Conservation (phyloP, 2,113 vertebrate species). For the Corvus hawaiiensis region DNA sequence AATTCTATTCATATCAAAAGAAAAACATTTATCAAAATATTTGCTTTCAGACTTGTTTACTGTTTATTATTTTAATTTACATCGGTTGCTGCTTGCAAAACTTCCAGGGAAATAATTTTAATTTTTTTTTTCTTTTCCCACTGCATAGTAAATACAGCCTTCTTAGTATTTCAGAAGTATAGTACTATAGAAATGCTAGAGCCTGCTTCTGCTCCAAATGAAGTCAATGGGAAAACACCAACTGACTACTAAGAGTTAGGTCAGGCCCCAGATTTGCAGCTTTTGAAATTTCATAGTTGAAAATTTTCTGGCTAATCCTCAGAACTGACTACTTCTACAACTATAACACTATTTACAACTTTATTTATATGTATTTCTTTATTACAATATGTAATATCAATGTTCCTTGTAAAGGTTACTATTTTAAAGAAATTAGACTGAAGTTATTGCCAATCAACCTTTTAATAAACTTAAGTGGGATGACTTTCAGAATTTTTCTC, state of each 20-base stretch:
- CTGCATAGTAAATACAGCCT: constrained; percentile 58
- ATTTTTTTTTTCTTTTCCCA: background rate
- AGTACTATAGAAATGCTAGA: constrained; percentile 12
- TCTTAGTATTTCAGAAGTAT: constrained; percentile 60
- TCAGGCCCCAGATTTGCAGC: constrained; percentile 1
- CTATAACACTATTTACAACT: constrained; percentile 51
- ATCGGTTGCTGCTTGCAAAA: constrained; percentile 55
- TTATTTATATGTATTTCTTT: constrained; percentile 60
- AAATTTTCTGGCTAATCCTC: constrained; percentile 36
- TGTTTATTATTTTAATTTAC: constrained; percentile 62
- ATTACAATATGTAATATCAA: constrained; percentile 67
- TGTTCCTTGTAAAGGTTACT: constrained; percentile 64
- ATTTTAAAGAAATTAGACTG: constrained; percentile 61
- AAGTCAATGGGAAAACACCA: constrained; percentile 38
- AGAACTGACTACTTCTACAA: constrained; percentile 46
- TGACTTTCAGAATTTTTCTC: constrained; percentile 48
- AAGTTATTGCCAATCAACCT: constrained; percentile 64
- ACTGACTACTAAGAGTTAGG: constrained; percentile 16
- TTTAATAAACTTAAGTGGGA: constrained; percentile 52
- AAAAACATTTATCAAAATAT: constrained; percentile 64
- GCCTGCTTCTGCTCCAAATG: constrained; percentile 43
- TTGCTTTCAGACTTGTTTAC: constrained; percentile 56
- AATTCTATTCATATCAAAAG: constrained; percentile 29
- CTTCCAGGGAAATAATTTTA: constrained; percentile 50
- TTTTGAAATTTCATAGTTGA: constrained; percentile 34